Percentiles rank a stretch among this genome's conserved stretches.
These are phyloP conservation scores for Ophion ventricosus DNA, from an alignment of 2,888 invertebrate genomes.

Conservation along the genomic window DNA sequence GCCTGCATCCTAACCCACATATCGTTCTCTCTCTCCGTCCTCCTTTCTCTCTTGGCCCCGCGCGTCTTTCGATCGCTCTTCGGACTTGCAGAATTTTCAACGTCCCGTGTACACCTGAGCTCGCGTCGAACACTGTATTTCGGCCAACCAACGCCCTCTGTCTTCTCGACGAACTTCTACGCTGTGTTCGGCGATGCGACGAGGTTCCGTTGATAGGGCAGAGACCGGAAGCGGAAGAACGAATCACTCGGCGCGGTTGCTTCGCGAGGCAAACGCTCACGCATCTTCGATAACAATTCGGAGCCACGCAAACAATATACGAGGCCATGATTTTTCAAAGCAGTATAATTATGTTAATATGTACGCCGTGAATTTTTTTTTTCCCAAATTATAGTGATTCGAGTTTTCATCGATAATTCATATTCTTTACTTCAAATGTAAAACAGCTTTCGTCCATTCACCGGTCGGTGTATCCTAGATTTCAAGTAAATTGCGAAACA, in stretches of 20 bases:
- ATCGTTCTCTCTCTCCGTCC: conserved; percentile 48
- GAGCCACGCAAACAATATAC: too few relatives aligned
- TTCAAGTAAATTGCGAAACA: too few relatives aligned
- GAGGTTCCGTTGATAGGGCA: background rate
- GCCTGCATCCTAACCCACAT: conserved; percentile 34
- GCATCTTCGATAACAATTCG: background rate
- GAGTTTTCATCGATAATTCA: too few relatives aligned
- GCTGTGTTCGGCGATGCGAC: background rate
- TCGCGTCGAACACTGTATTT: background rate
- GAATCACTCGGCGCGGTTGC: background rate
- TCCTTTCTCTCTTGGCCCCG: conserved; percentile 16
- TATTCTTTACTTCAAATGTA: too few relatives aligned
- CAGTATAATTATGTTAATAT: too few relatives aligned
- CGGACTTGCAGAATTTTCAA: background rate
- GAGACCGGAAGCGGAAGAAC: background rate
- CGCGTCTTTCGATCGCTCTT: background rate
- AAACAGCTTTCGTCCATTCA: too few relatives aligned
- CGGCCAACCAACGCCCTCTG: conserved; percentile 1
- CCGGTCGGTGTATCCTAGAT: too few relatives aligned
- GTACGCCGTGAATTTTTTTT: too few relatives aligned
- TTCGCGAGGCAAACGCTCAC: background rate
- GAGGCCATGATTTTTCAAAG: too few relatives aligned
- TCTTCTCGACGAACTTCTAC: background rate
- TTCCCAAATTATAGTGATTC: too few relatives aligned
- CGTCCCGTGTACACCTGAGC: background rate